Conservation (phyloP, 2,113 vertebrate species). For the Nycticebus coucang region DNA sequence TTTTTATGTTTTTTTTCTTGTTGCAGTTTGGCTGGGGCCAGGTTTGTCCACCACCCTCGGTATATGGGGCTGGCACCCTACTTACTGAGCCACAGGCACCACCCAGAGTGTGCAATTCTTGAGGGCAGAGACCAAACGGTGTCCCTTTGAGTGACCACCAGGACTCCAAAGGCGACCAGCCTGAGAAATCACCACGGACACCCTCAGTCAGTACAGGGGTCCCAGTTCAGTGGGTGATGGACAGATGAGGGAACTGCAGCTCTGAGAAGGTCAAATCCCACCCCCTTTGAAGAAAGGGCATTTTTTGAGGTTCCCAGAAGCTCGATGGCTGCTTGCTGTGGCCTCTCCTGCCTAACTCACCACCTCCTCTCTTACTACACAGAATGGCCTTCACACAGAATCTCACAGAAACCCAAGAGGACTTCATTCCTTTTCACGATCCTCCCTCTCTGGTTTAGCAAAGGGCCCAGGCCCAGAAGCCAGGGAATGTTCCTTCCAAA, state of each 20-base stretch:
- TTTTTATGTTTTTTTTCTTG: no score
- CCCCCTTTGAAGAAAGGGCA: not conserved
- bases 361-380: not conserved
- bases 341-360: no score
- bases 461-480: not conserved
- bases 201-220: rapidly evolving
- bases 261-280: not conserved
- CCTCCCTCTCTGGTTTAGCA: not conserved
- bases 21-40: no score
- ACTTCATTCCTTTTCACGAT: not conserved
- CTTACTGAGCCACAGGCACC: no score
- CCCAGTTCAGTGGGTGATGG: not conserved
- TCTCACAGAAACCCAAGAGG: no score
- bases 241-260: not conserved
- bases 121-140: not conserved
- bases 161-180: not conserved
- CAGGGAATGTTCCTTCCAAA: not conserved
- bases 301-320: not conserved
- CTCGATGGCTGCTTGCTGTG: no score
- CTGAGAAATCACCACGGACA: rapidly evolving
- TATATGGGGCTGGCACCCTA: no score
- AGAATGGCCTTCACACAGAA: not conserved
- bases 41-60: no score
- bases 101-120: not conserved
- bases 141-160: not conserved